These are phyloP conservation scores for Phalacrocorax carbo DNA, from an alignment of 2,113 vertebrate species.

Conservation along the genomic window DNA sequence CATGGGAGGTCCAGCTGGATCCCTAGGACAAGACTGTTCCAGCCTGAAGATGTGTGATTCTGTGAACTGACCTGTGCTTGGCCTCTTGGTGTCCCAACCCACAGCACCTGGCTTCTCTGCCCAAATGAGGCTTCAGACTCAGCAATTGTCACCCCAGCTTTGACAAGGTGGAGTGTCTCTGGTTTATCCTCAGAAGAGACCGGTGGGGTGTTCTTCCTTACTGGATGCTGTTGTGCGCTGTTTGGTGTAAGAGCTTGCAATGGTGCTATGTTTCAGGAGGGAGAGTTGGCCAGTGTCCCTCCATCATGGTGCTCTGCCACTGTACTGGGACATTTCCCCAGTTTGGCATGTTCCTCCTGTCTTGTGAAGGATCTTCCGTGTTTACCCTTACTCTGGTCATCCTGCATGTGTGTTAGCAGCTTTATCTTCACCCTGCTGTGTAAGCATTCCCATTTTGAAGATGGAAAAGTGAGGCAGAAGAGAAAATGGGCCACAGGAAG, in stretches of 20 bases:
- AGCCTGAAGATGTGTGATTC: neutral
- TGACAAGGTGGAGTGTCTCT: neutral
- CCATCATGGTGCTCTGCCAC: neutral
- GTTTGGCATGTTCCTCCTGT: neutral
- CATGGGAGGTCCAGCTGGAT: neutral
- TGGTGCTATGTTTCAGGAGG: neutral
- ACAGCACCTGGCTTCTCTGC: neutral
- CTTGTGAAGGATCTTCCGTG: neutral
- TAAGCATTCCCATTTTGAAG: neutral
- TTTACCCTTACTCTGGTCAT: neutral
- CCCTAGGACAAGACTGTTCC: neutral
- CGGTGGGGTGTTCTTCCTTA: neutral
- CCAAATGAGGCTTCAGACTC: neutral
- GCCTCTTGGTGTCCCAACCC: neutral
- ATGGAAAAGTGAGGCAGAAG: neutral
- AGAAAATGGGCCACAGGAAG: neutral
- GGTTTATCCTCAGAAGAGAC: neutral
- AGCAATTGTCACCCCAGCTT: neutral
- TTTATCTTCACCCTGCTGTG: neutral
- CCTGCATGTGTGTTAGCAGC: neutral
- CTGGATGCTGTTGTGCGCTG: neutral
- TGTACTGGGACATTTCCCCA: neutral
- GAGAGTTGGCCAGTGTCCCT: neutral
- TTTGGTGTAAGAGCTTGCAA: neutral
- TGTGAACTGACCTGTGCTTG: neutral